Evolutionary conservation across 1,140 invertebrate genomes (phyloP).

Genomic region (Bombus waltoni): DNA sequence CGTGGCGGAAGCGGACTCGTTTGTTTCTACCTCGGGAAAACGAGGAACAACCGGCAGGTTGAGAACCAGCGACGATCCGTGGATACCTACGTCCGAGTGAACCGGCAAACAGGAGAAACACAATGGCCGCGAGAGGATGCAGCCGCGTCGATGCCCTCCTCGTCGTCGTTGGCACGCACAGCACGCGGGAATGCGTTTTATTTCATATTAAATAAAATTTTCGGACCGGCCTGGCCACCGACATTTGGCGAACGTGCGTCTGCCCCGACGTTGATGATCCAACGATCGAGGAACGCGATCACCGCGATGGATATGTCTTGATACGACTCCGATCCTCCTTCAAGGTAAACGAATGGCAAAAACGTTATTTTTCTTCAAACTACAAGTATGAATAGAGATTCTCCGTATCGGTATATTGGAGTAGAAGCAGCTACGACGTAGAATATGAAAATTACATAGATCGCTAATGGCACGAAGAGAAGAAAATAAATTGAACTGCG

Average conservation of each 20-base stretch:
- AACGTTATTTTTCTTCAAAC: not conserved
- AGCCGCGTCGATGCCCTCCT: conserved; percentile 65
- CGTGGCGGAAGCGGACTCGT: conserved; percentile 35
- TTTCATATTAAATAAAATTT: conserved; percentile 83
- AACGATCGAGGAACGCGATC: conserved; percentile 15
- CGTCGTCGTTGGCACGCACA: conserved; percentile 75
- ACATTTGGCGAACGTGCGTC: conserved; percentile 65
- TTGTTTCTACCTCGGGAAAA: conserved; percentile 19
- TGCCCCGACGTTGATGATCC: not conserved
- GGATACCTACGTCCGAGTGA: conserved; percentile 67
- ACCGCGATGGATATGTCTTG: conserved; percentile 20
- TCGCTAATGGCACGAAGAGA: not conserved
- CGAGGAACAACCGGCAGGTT: conserved; percentile 39
- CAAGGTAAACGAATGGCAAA: not conserved
- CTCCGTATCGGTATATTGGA: not conserved
- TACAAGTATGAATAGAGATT: not conserved
- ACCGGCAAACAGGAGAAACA: conserved; percentile 71
- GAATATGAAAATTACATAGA: not conserved
- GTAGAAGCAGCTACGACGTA: not conserved
- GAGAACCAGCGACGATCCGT: conserved; percentile 73
- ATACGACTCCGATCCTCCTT: not conserved
- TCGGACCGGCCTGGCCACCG: conserved; percentile 62
- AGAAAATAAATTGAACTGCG: not conserved
- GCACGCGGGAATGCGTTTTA: conserved; percentile 77
- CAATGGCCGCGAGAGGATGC: conserved; percentile 66